Evolutionary conservation across 2,888 invertebrate genomes (phyloP).

Genomic region (Thymelicus sylvestris): DNA sequence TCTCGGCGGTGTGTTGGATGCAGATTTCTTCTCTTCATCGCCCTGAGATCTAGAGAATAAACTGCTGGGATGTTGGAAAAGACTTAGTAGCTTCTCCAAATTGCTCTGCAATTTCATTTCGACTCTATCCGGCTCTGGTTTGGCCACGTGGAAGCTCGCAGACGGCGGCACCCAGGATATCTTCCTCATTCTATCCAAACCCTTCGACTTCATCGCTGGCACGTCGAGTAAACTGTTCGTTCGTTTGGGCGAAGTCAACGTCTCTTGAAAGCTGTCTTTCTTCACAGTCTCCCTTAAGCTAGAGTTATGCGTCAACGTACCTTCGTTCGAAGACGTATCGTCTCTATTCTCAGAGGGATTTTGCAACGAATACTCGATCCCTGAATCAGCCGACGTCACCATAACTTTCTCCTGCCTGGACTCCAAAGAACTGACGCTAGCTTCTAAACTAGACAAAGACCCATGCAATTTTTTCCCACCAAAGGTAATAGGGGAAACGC

Average conservation of each 20-base stretch:
- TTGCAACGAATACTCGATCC: constrained; percentile 77
- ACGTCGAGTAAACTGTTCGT: constrained; percentile 75
- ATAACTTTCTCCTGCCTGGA: constrained; percentile 73
- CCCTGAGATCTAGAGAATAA: constrained; percentile 81
- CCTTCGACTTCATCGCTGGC: constrained; percentile 72
- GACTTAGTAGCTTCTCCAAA: constrained; percentile 86
- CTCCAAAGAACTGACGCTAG: constrained; percentile 79
- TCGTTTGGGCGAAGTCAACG: constrained; percentile 67
- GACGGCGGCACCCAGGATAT: constrained; percentile 86
- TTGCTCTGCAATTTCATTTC: constrained; percentile 81
- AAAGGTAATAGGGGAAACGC: constrained; percentile 77
- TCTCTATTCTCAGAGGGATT: constrained; percentile 70
- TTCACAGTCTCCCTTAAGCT: constrained; percentile 68
- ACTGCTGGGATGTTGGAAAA: constrained; percentile 87
- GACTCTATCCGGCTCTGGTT: constrained; percentile 63
- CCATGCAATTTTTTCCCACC: constrained; percentile 76
- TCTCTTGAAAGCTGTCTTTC: constrained; percentile 61
- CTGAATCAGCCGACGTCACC: constrained; percentile 79
- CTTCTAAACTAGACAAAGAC: constrained; percentile 78
- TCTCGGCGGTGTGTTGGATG: constrained; percentile 73
- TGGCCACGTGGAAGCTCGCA: constrained; percentile 69
- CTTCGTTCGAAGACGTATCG: constrained; percentile 78
- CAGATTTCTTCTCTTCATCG: constrained; percentile 74
- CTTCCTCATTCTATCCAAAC: constrained; percentile 80
- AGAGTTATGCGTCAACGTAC: constrained; percentile 77